phyloP scores from a whole-genome alignment of 37 sponge, comb jelly and placozoan genomes.

The Eunapius fragilis region DNA sequence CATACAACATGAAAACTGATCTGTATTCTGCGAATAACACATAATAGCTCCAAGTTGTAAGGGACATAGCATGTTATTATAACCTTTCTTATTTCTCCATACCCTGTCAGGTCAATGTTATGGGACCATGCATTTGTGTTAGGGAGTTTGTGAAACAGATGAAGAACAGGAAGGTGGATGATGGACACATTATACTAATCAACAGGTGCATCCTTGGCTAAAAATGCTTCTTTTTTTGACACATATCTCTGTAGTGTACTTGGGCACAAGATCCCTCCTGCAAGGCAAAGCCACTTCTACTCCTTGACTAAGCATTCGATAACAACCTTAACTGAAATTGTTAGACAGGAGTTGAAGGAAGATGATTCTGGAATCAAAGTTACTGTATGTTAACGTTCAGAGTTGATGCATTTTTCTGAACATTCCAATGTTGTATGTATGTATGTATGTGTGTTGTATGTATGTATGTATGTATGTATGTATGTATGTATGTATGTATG shows the following conservation, averaged over 20 bases:
- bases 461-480: too few relatives aligned
- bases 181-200: constrained; percentile 77
- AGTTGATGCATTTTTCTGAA: too few relatives aligned
- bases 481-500: too few relatives aligned
- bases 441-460: too few relatives aligned
- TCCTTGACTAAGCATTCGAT: constrained; percentile 80
- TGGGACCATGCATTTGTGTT: constrained; percentile 65
- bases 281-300: constrained; percentile 50
- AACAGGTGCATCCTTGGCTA: constrained; percentile 62
- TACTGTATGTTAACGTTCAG: constrained; percentile 42
- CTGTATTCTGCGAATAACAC: too few relatives aligned
- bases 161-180: constrained; percentile 62
- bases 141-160: constrained; percentile 78
- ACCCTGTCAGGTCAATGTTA: constrained; percentile 65
- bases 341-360: constrained; percentile 76
- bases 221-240: too few relatives aligned
- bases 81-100: neutral
- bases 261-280: too few relatives aligned
- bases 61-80: too few relatives aligned
- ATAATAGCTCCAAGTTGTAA: too few relatives aligned
- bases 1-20: too few relatives aligned
- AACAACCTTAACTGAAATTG: constrained; percentile 78
- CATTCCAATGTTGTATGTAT: too few relatives aligned
- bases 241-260: too few relatives aligned
- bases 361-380: constrained; percentile 64